Percentiles rank a stretch among this genome's conserved stretches.
phyloP scores from a whole-genome alignment of 2,113 vertebrate species.

The Pedetes capensis region DNA sequence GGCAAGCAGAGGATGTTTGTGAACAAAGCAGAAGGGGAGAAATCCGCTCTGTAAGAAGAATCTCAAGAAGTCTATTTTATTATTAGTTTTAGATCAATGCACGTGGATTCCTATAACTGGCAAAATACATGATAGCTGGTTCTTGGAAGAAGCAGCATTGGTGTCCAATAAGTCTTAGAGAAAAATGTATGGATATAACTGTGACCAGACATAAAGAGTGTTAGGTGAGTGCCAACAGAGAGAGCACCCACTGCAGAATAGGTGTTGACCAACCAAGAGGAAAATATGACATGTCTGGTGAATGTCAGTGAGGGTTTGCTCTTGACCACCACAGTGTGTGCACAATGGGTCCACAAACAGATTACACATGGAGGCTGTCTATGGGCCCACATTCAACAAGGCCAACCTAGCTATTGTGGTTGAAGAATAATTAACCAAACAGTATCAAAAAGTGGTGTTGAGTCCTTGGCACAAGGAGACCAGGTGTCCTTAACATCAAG shows the following conservation, averaged over 20 bases:
- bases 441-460: neutral
- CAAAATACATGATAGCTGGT: neutral
- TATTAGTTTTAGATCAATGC: neutral
- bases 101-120: neutral
- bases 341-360: neutral
- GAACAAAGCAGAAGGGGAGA: no score
- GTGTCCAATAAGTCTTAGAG: neutral
- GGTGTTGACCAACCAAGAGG: neutral
- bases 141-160: neutral
- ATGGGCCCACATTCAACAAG: neutral
- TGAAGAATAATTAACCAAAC: neutral
- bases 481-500: neutral
- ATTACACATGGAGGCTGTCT: neutral
- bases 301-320: neutral
- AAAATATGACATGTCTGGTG: neutral
- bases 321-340: neutral
- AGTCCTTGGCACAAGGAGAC: neutral
- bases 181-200: neutral
- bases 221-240: neutral
- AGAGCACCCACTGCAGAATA: neutral
- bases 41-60: neutral
- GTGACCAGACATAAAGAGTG: neutral
- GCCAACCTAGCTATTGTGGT: no score
- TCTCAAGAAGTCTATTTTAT: neutral
- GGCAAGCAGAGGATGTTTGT: neutral